These are phyloP conservation scores for Lepeophtheirus nordmannii DNA, from an alignment of 2,888 invertebrate genomes.

Conservation along the genomic window DNA sequence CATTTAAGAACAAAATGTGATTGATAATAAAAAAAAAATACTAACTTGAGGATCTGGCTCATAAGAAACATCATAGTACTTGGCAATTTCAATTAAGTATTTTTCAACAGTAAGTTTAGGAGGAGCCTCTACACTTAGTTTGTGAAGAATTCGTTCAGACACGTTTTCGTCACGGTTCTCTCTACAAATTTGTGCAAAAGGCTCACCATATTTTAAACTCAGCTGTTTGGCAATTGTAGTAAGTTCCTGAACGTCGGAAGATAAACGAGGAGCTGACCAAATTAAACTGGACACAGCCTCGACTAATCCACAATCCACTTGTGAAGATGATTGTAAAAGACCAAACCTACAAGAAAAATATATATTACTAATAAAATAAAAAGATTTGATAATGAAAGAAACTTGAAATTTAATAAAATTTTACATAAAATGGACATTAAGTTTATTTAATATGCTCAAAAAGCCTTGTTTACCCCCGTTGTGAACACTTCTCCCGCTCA, in stretches of 20 bases:
- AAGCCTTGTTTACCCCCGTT: too few relatives aligned
- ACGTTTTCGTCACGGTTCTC: slow-evolving; percentile 60
- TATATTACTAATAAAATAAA: not conserved
- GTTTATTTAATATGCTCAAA: too few relatives aligned
- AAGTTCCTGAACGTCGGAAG: slow-evolving; percentile 45
- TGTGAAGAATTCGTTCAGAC: slow-evolving; percentile 83
- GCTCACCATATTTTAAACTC: slow-evolving; percentile 78
- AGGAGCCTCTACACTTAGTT: slow-evolving; percentile 82
- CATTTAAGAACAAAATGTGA: too few relatives aligned
- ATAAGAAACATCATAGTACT: slow-evolving; percentile 82
- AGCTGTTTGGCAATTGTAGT: slow-evolving; percentile 72
- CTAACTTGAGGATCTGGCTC: slow-evolving; percentile 70
- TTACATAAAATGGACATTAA: too few relatives aligned
- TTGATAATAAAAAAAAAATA: too few relatives aligned
- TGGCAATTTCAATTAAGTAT: slow-evolving; percentile 87
- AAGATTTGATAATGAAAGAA: too few relatives aligned
- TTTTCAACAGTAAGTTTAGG: slow-evolving; percentile 87
- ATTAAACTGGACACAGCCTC: slow-evolving; percentile 91
- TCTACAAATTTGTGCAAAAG: slow-evolving; percentile 74
- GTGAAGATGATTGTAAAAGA: slow-evolving; percentile 84
- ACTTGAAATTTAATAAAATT: too few relatives aligned
- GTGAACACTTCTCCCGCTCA: too few relatives aligned
- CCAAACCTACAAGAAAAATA: slow-evolving; percentile 40
- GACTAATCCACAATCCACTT: slow-evolving; percentile 75
- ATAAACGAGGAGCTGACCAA: slow-evolving; percentile 78